A percentile compares a stretch with the other conserved stretches of the same genome.
Evolutionary conservation across 1,140 invertebrate species (phyloP).

Genomic region (Metopolophium dirhodum): DNA sequence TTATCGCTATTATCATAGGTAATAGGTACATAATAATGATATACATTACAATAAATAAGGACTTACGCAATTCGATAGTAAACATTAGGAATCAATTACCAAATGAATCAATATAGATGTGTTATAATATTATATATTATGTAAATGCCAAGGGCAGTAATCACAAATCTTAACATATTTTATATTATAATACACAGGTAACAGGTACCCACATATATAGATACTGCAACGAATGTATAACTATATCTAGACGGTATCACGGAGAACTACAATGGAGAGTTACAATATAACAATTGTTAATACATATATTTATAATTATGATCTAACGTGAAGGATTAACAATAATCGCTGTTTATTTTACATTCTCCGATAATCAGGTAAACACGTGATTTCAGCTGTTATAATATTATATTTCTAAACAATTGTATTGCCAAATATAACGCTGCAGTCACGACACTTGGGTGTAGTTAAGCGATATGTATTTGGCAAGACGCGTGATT

Average conservation of each 20-base stretch:
- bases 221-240: neutral
- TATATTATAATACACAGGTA: neutral
- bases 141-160: neutral
- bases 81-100: constrained; percentile 35
- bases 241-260: neutral
- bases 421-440: neutral
- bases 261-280: neutral
- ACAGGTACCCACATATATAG: neutral
- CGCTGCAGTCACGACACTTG: neutral
- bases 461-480: neutral
- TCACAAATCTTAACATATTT: neutral
- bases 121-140: neutral
- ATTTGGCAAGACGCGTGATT: neutral
- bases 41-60: constrained; percentile 19
- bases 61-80: constrained; percentile 7
- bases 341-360: neutral
- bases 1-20: neutral
- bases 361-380: neutral
- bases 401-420: neutral
- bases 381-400: neutral
- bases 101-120: neutral
- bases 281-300: neutral
- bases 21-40: neutral
- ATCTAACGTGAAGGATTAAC: neutral
- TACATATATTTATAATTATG: neutral